Evolutionary conservation across 2,888 invertebrate genomes (phyloP).

Genomic region (Rutpela maculata): DNA sequence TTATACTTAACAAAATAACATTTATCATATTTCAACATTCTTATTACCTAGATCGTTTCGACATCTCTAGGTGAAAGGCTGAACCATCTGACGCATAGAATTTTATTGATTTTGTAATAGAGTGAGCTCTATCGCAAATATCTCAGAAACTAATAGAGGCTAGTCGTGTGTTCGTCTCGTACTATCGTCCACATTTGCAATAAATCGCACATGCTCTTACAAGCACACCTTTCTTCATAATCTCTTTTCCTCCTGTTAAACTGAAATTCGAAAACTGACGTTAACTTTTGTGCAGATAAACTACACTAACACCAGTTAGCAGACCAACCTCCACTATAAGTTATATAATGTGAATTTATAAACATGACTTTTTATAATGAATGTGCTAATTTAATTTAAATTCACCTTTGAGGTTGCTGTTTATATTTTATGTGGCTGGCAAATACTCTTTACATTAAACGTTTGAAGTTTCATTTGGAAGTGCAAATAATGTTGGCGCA

Average conservation of each 20-base stretch:
- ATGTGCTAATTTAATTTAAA: slow-evolving; percentile 25
- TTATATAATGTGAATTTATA: slow-evolving; percentile 2
- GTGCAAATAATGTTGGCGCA: slow-evolving; percentile 47
- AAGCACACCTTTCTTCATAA: too few species aligned
- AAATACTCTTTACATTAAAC: slow-evolving; percentile 16
- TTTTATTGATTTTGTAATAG: too few species aligned
- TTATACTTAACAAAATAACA: too few species aligned
- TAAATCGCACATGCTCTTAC: not conserved
- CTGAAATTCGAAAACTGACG: not conserved
- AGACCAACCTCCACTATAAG: not conserved
- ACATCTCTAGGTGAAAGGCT: too few species aligned
- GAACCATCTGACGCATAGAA: too few species aligned
- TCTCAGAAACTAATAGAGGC: too few species aligned
- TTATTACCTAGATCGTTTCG: too few species aligned
- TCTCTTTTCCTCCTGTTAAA: not conserved
- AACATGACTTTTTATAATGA: slow-evolving; percentile 25
- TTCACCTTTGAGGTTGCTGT: slow-evolving; percentile 18
- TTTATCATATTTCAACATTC: too few species aligned
- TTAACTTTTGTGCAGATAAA: not conserved
- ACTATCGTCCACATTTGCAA: too few species aligned
- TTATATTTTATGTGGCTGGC: slow-evolving; percentile 10
- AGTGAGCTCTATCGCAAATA: too few species aligned
- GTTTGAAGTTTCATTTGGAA: slow-evolving; percentile 35
- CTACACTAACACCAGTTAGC: not conserved
- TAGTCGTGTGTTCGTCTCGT: too few species aligned